Evolutionary conservation across 2,888 invertebrate genomes (phyloP).

Genomic region (Drosophila buzzatii): DNA sequence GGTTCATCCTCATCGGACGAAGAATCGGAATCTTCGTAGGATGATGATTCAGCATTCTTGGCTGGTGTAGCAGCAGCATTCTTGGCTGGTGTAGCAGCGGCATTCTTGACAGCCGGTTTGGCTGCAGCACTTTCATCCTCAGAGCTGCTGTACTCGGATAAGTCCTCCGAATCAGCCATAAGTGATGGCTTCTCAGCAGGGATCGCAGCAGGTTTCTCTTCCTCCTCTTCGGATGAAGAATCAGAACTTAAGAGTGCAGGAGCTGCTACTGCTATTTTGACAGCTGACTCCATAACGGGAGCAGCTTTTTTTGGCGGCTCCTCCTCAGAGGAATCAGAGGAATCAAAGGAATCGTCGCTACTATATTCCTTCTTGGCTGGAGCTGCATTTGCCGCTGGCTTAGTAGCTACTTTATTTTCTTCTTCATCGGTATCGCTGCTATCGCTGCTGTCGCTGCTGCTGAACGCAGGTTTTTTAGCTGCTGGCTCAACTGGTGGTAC

Average conservation of each 20-base stretch:
- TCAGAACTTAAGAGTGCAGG: slow-evolving; percentile 82
- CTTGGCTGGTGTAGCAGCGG: slow-evolving; percentile 56
- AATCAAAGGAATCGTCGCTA: slow-evolving; percentile 85
- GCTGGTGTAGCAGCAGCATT: too few species aligned
- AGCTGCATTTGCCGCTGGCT: slow-evolving; percentile 48
- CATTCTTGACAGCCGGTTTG: slow-evolving; percentile 73
- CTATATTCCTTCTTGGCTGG: slow-evolving; percentile 71
- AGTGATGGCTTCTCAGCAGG: slow-evolving; percentile 39
- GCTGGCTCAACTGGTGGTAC: slow-evolving; percentile 50
- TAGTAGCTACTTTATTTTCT: slow-evolving; percentile 33
- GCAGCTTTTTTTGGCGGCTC: slow-evolving; percentile 52
- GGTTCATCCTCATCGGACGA: slow-evolving; percentile 63
- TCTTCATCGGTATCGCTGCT: slow-evolving; percentile 66
- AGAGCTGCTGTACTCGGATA: slow-evolving; percentile 77
- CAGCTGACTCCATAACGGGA: slow-evolving; percentile 46
- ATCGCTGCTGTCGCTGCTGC: background rate
- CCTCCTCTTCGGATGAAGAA: slow-evolving; percentile 84
- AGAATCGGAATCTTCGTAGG: slow-evolving; percentile 64
- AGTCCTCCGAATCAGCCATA: slow-evolving; percentile 68
- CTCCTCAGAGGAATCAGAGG: slow-evolving; percentile 85
- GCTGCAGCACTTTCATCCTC: slow-evolving; percentile 70
- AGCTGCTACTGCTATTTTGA: slow-evolving; percentile 36
- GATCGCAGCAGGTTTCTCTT: slow-evolving; percentile 26
- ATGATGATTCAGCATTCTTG: slow-evolving; percentile 76
- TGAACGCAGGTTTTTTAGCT: slow-evolving; percentile 30